Evolutionary conservation across 2,113 vertebrate genomes (phyloP).

Genomic region (Picathartes gymnocephalus): DNA sequence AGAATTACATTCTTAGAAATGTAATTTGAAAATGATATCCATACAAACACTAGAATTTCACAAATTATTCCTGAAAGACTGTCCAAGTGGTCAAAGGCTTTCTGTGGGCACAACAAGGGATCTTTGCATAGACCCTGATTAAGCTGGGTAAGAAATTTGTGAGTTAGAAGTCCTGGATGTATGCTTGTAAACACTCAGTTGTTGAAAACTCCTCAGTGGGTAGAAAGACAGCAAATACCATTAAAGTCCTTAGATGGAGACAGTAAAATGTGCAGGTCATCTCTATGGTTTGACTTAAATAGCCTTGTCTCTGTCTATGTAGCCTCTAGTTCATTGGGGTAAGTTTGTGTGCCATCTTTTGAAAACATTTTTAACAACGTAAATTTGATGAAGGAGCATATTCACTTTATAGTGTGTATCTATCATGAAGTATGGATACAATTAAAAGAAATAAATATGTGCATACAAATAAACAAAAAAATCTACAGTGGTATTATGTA

Average conservation of each 20-base stretch:
- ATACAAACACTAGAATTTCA: background rate
- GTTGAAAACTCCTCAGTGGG: background rate
- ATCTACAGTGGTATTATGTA: background rate
- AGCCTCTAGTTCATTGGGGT: background rate
- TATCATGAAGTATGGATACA: background rate
- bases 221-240: background rate
- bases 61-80: background rate
- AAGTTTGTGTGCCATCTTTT: background rate
- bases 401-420: background rate
- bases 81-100: background rate
- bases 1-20: background rate
- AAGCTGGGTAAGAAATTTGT: background rate
- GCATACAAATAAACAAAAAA: background rate
- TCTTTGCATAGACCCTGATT: background rate
- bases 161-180: background rate
- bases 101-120: background rate
- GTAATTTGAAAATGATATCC: background rate
- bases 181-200: background rate
- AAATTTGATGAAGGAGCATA: background rate
- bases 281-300: background rate
- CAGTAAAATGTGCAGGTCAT: background rate
- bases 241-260: background rate
- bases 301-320: background rate
- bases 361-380: background rate
- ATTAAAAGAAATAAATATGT: background rate